Evolutionary conservation across 1,140 invertebrate species (phyloP).

Genomic region (Caenorhabditis inopinata): DNA sequence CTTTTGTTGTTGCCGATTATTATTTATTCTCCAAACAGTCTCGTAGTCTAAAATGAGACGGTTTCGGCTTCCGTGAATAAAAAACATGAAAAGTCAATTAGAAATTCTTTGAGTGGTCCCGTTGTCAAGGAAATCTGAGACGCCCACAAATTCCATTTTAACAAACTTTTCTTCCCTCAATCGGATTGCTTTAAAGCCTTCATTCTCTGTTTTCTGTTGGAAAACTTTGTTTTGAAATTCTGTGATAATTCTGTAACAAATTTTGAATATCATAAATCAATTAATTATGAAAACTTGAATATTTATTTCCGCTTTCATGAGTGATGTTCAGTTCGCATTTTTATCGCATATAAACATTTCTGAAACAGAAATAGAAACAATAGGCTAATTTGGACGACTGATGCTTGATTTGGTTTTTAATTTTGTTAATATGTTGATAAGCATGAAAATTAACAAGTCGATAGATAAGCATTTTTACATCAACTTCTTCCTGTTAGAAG

Average conservation of each 20-base stretch:
- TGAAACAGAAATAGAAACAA: neutral
- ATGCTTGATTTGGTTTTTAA: slow-evolving; percentile 12
- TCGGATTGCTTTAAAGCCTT: neutral
- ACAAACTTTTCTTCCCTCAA: neutral
- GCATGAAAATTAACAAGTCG: neutral
- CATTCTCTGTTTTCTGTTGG: neutral
- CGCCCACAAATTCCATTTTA: neutral
- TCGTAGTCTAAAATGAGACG: too few relatives aligned
- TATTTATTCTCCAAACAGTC: too few relatives aligned
- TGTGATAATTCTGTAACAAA: neutral
- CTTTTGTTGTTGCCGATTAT: too few relatives aligned
- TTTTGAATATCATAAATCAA: slow-evolving; percentile 6
- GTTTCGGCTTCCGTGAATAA: too few relatives aligned
- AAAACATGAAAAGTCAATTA: too few relatives aligned
- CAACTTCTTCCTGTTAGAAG: neutral
- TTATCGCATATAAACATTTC: neutral
- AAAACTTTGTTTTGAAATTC: neutral
- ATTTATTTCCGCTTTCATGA: neutral
- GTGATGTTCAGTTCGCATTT: neutral
- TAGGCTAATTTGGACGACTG: slow-evolving; percentile 15
- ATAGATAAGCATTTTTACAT: neutral
- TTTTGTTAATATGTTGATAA: neutral
- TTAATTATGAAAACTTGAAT: neutral
- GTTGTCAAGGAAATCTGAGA: slow-evolving; percentile 21
- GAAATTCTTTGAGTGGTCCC: neutral